Evolutionary conservation across 2,888 invertebrate genomes (phyloP).

Genomic region (Pristionchus exspectatus): DNA sequence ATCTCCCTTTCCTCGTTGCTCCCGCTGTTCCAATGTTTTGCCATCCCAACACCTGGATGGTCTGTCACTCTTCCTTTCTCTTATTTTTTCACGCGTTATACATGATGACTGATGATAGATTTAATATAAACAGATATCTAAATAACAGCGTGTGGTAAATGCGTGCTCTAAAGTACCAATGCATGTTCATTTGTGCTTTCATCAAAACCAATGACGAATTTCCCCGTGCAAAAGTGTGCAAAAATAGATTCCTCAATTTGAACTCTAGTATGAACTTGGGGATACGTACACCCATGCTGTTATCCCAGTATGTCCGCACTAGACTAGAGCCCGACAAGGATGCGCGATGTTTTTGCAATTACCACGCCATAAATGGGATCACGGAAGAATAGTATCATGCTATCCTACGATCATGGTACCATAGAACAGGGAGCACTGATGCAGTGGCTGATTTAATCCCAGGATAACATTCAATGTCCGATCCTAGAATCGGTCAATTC

Average conservation of each 20-base stretch:
- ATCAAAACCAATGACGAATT: too few species aligned
- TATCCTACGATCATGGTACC: neutral
- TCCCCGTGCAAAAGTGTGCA: neutral
- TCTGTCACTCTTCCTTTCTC: too few species aligned
- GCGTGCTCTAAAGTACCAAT: neutral
- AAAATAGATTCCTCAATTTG: constrained; percentile 14
- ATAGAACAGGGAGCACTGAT: neutral
- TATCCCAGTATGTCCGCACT: neutral
- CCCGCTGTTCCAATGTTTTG: neutral
- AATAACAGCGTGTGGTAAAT: neutral
- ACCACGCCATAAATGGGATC: neutral
- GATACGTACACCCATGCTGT: neutral
- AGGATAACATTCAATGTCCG: too few species aligned
- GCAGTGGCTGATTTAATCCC: neutral
- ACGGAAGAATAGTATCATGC: neutral
- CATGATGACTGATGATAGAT: too few species aligned
- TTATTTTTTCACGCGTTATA: too few species aligned
- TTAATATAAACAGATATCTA: neutral
- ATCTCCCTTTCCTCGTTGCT: neutral
- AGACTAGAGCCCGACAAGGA: neutral
- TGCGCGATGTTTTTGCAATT: neutral
- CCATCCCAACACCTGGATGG: neutral
- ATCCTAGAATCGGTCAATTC: too few species aligned
- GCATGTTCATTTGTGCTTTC: too few species aligned
- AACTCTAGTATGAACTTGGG: constrained; percentile 53